Evolutionary conservation across 1,140 invertebrate species (phyloP).

Genomic region (Coelopa frigida): DNA sequence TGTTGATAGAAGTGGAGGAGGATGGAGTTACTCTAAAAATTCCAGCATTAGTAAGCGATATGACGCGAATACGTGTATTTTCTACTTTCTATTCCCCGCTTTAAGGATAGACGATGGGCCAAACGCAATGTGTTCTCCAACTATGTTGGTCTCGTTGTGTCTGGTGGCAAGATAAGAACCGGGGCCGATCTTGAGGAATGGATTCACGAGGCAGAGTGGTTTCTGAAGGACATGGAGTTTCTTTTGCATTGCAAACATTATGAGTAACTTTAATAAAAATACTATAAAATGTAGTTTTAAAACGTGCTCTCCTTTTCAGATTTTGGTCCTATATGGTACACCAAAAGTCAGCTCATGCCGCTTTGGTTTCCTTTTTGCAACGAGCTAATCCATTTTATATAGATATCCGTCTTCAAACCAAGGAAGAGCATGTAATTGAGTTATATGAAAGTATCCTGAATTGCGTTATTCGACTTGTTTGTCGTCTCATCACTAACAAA

Average conservation of each 20-base stretch:
- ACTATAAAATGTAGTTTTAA: not conserved
- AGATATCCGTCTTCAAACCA: conserved; percentile 42
- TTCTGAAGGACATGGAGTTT: conserved; percentile 31
- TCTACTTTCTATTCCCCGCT: not conserved
- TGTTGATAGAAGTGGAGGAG: not conserved
- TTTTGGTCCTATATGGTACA: conserved; percentile 77
- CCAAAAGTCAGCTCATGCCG: conserved; percentile 57
- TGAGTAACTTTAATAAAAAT: conserved; percentile 19
- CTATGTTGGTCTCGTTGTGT: conserved; percentile 26
- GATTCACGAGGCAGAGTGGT: conserved; percentile 24
- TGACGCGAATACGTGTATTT: not conserved
- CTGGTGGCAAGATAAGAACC: conserved; percentile 21
- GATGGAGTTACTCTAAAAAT: conserved; percentile 4
- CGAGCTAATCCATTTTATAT: conserved; percentile 63
- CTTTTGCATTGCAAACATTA: conserved; percentile 27
- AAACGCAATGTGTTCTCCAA: conserved; percentile 15
- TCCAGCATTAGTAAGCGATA: conserved; percentile 12
- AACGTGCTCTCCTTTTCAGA: conserved; percentile 43
- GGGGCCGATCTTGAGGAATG: conserved; percentile 35
- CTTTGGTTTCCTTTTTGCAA: conserved; percentile 65
- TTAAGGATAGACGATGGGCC: conserved; percentile 15
- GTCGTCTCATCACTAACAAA: conserved; percentile 65
- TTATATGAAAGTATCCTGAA: conserved; percentile 53
- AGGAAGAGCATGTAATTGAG: conserved; percentile 19
- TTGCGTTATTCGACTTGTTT: conserved; percentile 60